Percentiles rank a stretch among this genome's conserved stretches.
Evolutionary conservation across 2,797 vertebrate species (phyloP).

Genomic region (Epinephelus coioides): DNA sequence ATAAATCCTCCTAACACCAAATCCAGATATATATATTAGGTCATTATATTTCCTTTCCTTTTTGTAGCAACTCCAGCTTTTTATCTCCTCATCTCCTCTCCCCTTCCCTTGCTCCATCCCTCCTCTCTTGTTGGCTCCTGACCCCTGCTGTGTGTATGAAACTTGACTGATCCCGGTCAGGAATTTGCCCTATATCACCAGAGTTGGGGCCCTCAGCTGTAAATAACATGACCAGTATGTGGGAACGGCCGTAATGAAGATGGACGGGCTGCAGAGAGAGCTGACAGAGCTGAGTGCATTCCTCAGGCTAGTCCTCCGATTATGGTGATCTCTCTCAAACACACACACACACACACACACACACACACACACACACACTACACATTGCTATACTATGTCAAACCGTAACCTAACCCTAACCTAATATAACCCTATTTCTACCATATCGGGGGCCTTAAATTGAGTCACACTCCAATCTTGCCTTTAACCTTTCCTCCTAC

Average conservation of each 20-base stretch:
- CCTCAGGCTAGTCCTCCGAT: constrained; percentile 62
- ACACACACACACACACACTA: not conserved
- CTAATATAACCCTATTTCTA: not conserved
- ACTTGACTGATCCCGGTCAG: constrained; percentile 73
- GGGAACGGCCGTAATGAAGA: constrained; percentile 80
- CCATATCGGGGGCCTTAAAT: not conserved
- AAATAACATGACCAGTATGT: constrained; percentile 81
- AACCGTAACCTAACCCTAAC: not conserved
- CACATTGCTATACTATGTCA: not conserved
- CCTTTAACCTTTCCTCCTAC: not conserved
- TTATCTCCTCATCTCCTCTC: constrained; percentile 40
- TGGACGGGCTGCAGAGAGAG: constrained; percentile 63
- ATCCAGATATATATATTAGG: not conserved
- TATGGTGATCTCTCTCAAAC: constrained; percentile 22
- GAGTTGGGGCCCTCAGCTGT: constrained; percentile 69
- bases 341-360: constrained; percentile 21
- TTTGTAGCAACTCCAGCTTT: constrained; percentile 14
- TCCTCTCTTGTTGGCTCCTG: constrained; percentile 50
- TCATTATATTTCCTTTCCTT: constrained; percentile 13
- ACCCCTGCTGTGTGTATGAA: constrained; percentile 70
- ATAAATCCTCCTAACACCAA: not conserved
- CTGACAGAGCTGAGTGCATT: constrained; percentile 69
- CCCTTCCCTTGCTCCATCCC: constrained; percentile 16
- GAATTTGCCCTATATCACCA: constrained; percentile 81
- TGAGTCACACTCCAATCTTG: not conserved